These are phyloP conservation scores for Oasisia sp. DNA, from an alignment of 2,888 invertebrate genomes.

Conservation along the genomic window DNA sequence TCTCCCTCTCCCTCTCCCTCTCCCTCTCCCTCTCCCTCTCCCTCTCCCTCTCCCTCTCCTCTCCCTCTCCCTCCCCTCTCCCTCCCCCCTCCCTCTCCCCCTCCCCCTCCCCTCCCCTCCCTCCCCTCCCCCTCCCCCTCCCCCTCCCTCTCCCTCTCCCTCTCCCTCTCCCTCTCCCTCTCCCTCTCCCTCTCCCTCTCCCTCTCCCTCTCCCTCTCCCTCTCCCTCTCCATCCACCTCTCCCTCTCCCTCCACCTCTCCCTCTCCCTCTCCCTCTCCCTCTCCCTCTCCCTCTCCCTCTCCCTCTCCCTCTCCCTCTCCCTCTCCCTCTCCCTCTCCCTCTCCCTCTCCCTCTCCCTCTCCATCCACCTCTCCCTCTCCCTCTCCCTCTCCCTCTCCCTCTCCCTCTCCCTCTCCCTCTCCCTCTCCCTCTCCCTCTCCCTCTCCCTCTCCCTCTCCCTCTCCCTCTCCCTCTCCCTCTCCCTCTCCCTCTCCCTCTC, in stretches of 20 bases:
- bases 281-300: background rate
- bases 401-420: slow-evolving; percentile 18
- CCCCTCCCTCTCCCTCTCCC: slow-evolving; percentile 19
- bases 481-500: no score
- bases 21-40: slow-evolving; percentile 28
- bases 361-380: slow-evolving; percentile 33
- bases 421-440: slow-evolving; percentile 20
- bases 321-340: slow-evolving; percentile 28
- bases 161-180: no score
- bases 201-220: no score
- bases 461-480: slow-evolving; percentile 17
- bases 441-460: slow-evolving; percentile 20
- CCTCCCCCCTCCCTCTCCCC: slow-evolving; percentile 1
- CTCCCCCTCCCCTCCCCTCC: background rate
- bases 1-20: no score
- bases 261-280: slow-evolving; percentile 25
- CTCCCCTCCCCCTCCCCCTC: slow-evolving; percentile 18
- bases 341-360: slow-evolving; percentile 30
- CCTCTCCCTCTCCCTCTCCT: slow-evolving; percentile 37
- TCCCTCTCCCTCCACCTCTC: no score
- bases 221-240: no score
- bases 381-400: background rate
- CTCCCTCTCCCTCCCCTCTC: background rate
- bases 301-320: slow-evolving; percentile 18
- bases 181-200: no score